Percentiles rank a stretch among this genome's conserved stretches.
phyloP scores from a whole-genome alignment of 1,140 invertebrate species.

The Solenopsis invicta region DNA sequence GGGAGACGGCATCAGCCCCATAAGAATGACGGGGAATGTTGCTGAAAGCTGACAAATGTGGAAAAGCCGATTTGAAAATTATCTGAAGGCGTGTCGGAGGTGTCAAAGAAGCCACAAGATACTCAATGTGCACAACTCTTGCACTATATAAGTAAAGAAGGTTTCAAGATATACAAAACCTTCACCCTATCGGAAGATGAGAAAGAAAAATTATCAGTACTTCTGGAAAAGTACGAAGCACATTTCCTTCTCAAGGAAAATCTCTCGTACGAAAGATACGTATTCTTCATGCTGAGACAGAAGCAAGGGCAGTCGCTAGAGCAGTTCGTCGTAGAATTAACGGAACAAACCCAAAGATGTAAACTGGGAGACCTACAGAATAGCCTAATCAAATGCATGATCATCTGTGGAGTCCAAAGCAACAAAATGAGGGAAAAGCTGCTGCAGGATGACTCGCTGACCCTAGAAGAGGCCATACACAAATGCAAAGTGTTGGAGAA shows the following conservation, averaged over 20 bases:
- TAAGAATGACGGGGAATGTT: not conserved
- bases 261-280: slow-evolving; percentile 2
- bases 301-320: too few species aligned
- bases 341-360: too few species aligned
- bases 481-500: too few species aligned
- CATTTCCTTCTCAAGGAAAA: not conserved
- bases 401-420: too few species aligned
- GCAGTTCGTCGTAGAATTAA: not conserved
- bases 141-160: too few species aligned
- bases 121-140: too few species aligned
- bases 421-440: too few species aligned
- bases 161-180: not conserved
- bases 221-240: not conserved
- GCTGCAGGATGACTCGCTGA: too few species aligned
- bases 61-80: not conserved
- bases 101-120: not conserved
- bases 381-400: too few species aligned
- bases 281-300: too few species aligned
- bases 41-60: not conserved
- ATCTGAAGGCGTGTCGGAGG: not conserved
- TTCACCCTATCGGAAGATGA: not conserved
- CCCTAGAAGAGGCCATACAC: too few species aligned
- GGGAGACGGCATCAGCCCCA: not conserved
- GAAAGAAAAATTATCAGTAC: not conserved
- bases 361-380: too few species aligned